Conservation (phyloP, 1,140 invertebrate species). For the Gonatopus flavifemur region DNA sequence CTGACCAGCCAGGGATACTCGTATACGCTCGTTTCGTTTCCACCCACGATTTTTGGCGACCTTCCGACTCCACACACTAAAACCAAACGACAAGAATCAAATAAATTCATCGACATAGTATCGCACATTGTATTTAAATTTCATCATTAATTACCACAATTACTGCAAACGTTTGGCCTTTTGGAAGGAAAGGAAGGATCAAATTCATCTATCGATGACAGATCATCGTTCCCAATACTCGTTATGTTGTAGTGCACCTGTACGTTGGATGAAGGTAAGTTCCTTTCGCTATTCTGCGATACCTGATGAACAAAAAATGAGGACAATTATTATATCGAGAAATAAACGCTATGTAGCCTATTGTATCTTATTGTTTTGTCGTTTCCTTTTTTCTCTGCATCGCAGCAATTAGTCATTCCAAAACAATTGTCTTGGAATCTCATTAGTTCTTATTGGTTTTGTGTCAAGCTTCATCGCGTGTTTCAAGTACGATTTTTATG, state of each 20-base stretch:
- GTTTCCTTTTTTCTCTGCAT: no score
- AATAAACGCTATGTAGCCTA: no score
- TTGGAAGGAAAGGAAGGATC: constrained; percentile 28
- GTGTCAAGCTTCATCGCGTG: no score
- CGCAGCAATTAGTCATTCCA: no score
- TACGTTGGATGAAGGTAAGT: constrained; percentile 26
- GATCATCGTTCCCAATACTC: constrained; percentile 15
- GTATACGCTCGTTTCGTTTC: constrained; percentile 65
- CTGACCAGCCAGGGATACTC: constrained; percentile 79
- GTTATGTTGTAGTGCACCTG: constrained; percentile 37
- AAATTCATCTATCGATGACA: constrained; percentile 33
- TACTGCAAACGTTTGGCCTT: constrained; percentile 39
- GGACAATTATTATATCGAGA: no score
- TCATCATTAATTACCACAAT: constrained; percentile 45
- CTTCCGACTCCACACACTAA: constrained; percentile 71
- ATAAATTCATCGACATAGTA: background rate
- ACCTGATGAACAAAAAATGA: constrained; percentile 18
- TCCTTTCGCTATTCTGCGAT: constrained; percentile 21
- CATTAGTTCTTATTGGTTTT: no score
- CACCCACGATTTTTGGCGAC: constrained; percentile 72
- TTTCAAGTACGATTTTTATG: no score
- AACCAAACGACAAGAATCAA: constrained; percentile 2
- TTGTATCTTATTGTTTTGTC: no score
- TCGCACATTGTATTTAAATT: constrained; percentile 2
- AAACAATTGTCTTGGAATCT: no score